These are phyloP conservation scores for Leptinotarsa juncta DNA, from an alignment of 2,888 invertebrate species.

Conservation along the genomic window DNA sequence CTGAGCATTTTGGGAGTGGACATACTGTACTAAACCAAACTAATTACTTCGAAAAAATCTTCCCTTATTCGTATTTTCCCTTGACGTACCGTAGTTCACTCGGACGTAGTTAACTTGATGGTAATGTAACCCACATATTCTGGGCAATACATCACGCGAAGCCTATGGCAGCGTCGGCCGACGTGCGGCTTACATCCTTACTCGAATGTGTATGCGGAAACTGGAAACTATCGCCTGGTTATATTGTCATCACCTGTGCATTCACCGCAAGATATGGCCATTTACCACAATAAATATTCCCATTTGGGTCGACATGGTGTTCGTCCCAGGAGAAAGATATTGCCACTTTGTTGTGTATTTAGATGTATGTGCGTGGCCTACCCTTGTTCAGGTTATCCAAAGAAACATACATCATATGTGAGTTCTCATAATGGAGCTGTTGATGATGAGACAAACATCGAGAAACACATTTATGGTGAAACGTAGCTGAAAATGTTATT, in stretches of 20 bases:
- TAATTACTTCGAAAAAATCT: background rate
- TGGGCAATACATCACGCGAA: conserved; percentile 39
- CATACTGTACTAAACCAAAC: no score
- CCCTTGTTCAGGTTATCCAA: background rate
- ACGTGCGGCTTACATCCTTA: conserved; percentile 45
- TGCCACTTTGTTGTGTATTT: background rate
- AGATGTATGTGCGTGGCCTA: background rate
- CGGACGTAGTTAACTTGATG: background rate
- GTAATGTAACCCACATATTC: background rate
- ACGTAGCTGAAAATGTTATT: no score
- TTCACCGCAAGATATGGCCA: conserved; percentile 40
- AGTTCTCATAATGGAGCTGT: no score
- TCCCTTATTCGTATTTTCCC: no score
- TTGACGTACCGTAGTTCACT: background rate
- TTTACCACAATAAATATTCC: conserved; percentile 38
- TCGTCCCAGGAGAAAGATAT: conserved; percentile 4
- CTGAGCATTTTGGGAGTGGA: no score
- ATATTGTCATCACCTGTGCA: conserved; percentile 51
- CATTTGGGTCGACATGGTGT: background rate
- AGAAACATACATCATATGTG: background rate
- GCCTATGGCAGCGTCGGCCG: conserved; percentile 28
- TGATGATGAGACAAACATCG: no score
- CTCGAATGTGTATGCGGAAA: conserved; percentile 42
- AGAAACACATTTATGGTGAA: no score
- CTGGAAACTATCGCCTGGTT: conserved; percentile 41